Evolutionary conservation across 2,888 invertebrate genomes (phyloP).

Genomic region (Hirtodrosophila trivittata): DNA sequence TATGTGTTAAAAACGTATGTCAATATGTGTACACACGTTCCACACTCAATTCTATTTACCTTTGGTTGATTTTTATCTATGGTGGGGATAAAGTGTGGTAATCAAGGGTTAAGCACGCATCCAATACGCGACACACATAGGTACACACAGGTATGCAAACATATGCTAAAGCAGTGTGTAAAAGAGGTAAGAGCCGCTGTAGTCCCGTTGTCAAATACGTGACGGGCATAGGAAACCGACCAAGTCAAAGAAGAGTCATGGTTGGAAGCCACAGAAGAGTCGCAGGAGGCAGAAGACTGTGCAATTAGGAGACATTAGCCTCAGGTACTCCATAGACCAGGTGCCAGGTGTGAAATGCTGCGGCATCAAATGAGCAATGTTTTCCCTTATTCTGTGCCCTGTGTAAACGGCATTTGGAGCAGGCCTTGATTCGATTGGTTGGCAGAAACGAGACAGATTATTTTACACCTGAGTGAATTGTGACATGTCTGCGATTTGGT

Average conservation of each 20-base stretch:
- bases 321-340: conserved; percentile 20
- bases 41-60: conserved; percentile 63
- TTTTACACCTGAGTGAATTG: conserved; percentile 64
- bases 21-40: conserved; percentile 41
- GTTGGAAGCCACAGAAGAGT: not conserved
- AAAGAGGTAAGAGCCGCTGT: conserved; percentile 60
- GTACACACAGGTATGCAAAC: conserved; percentile 34
- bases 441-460: conserved; percentile 72
- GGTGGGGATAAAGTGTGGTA: conserved; percentile 56
- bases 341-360: conserved; percentile 36
- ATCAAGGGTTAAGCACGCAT: conserved; percentile 55
- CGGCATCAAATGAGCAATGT: conserved; percentile 41
- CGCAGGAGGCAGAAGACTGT: conserved; percentile 26
- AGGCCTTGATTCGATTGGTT: conserved; percentile 59
- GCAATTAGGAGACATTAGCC: conserved; percentile 59
- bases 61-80: conserved; percentile 49
- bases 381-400: conserved; percentile 11
- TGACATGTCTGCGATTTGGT: conserved; percentile 67
- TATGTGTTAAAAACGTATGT: not conserved
- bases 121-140: conserved; percentile 3
- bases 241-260: not conserved
- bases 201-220: conserved; percentile 47
- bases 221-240: conserved; percentile 46
- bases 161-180: conserved; percentile 35
- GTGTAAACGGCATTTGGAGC: conserved; percentile 43